These are phyloP conservation scores for Eira barbara DNA, from an alignment of 2,113 vertebrate species.

Conservation along the genomic window DNA sequence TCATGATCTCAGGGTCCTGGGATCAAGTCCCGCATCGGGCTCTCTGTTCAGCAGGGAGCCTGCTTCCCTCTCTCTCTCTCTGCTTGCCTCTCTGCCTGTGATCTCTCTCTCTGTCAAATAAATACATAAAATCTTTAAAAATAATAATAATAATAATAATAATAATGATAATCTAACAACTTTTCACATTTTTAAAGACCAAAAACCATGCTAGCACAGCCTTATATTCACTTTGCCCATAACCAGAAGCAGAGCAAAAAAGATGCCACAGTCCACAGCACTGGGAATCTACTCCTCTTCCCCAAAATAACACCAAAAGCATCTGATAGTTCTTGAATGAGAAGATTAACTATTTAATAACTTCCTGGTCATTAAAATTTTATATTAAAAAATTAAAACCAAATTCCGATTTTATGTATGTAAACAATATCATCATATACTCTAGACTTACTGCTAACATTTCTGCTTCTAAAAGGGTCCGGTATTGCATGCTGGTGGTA, in stretches of 20 bases:
- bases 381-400: background rate
- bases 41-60: too few relatives aligned
- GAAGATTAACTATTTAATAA: background rate
- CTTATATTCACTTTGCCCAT: background rate
- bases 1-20: too few relatives aligned
- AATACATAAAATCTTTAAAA: background rate
- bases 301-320: background rate
- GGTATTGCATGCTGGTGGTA: constrained; percentile 98
- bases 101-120: too few relatives aligned
- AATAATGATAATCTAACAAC: background rate
- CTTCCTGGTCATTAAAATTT: background rate
- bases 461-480: constrained; percentile 97
- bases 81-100: too few relatives aligned
- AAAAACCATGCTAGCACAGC: background rate
- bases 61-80: too few relatives aligned
- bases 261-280: background rate
- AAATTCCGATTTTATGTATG: background rate
- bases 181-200: background rate
- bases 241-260: background rate
- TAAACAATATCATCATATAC: background rate
- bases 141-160: background rate
- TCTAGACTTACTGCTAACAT: constrained; percentile 95
- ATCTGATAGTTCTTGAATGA: background rate
- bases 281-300: background rate
- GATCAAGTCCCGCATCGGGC: too few relatives aligned